A percentile compares a stretch with the other conserved stretches of the same genome.
Evolutionary conservation across 1,140 invertebrate genomes (phyloP).

Genomic region (Megalopta genalis): DNA sequence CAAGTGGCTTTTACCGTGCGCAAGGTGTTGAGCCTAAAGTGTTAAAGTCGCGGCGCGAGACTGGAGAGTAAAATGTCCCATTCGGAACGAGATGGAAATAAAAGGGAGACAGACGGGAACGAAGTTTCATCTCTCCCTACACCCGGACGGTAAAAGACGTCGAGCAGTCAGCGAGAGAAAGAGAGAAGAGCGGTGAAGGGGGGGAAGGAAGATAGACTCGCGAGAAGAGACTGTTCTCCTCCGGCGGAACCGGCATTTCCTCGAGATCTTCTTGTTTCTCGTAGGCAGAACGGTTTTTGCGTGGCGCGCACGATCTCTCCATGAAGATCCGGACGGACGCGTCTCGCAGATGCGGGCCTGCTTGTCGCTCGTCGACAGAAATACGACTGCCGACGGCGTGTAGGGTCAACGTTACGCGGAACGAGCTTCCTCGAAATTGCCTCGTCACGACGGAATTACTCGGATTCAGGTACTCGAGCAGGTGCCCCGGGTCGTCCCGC

Average conservation of each 20-base stretch:
- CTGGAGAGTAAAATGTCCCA: neutral
- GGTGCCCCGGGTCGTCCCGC: conserved; percentile 24
- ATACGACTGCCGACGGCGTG: conserved; percentile 43
- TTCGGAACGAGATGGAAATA: neutral
- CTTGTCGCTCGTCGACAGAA: conserved; percentile 48
- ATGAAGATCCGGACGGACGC: conserved; percentile 26
- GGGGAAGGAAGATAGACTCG: conserved; percentile 13
- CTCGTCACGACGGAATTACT: conserved; percentile 34
- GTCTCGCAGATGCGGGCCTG: conserved; percentile 32
- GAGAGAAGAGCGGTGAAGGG: no score
- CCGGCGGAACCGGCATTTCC: conserved; percentile 35
- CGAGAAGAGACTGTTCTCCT: conserved; percentile 1
- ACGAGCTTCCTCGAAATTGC: conserved; percentile 32
- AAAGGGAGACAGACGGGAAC: neutral
- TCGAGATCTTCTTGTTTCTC: conserved; percentile 46
- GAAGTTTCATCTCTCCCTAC: neutral
- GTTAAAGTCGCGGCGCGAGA: no score
- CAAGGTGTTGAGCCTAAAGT: no score
- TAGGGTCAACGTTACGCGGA: conserved; percentile 57
- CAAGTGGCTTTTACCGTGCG: no score
- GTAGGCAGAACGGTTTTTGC: conserved; percentile 26
- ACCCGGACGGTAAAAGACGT: no score
- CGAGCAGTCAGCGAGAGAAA: no score
- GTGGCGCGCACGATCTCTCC: conserved; percentile 11
- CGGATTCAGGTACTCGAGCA: conserved; percentile 19